Conservation (phyloP, 2,797 vertebrate species). For the Borostomias antarcticus region DNA sequence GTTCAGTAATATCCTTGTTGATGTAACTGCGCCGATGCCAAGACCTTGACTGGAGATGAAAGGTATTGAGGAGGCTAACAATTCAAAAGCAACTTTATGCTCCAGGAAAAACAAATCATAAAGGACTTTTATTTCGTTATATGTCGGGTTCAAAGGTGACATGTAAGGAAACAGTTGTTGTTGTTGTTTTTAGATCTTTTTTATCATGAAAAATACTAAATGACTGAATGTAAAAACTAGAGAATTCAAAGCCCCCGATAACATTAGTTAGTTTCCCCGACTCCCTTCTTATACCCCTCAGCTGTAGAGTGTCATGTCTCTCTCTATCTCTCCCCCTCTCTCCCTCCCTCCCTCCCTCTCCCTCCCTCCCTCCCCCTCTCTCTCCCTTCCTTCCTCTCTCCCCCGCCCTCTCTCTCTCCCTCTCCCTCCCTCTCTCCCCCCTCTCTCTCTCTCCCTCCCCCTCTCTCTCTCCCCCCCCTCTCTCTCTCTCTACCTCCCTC, state of each 20-base stretch:
- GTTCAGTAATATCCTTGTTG: not conserved
- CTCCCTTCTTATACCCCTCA: not conserved
- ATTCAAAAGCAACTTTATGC: not conserved
- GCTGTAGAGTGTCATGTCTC: constrained; percentile 2
- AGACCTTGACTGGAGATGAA: constrained; percentile 29
- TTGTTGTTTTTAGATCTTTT: too few species aligned
- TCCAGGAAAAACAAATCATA: too few species aligned
- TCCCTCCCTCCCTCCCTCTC: not conserved
- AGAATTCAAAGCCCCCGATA: too few species aligned
- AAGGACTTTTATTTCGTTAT: too few species aligned
- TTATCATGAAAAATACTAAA: too few species aligned
- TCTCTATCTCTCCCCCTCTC: constrained; percentile 10
- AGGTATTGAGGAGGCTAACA: not conserved
- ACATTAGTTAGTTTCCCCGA: not conserved
- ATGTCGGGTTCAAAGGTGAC: too few species aligned
- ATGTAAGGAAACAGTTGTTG: too few species aligned
- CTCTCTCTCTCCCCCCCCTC: constrained; percentile 47
- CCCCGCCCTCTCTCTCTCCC: not conserved
- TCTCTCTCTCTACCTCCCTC: constrained; percentile 46
- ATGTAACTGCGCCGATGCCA: constrained; percentile 20
- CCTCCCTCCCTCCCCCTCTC: not conserved
- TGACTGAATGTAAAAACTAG: too few species aligned
- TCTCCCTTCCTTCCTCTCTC: not conserved
- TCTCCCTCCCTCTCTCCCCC: not conserved
- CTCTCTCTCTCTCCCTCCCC: not conserved